Conservation (phyloP, 2,888 invertebrate species). For the Onthophagus sagittarius region DNA sequence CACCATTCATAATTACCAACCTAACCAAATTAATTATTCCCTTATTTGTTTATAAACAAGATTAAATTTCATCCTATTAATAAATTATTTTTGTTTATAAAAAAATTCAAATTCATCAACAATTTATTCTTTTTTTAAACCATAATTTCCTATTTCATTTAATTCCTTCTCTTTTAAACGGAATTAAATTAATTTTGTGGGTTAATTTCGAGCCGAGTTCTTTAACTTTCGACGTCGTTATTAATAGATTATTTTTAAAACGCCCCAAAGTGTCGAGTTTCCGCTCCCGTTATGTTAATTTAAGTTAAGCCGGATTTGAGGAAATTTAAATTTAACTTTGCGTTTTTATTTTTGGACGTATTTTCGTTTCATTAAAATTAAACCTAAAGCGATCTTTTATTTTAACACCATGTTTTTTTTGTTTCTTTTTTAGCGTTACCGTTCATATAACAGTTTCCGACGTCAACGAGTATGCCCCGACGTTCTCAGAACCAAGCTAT, state of each 20-base stretch:
- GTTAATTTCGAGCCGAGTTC: no score
- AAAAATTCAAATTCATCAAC: no score
- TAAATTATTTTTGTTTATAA: no score
- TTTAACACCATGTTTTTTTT: neutral
- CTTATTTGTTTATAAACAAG: no score
- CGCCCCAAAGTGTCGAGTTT: neutral
- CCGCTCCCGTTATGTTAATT: neutral
- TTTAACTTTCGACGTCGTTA: neutral
- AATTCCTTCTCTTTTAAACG: no score
- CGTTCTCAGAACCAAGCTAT: constrained; percentile 87
- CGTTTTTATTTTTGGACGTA: neutral
- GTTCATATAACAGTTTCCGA: constrained; percentile 94
- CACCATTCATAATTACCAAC: no score
- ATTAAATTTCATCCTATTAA: no score
- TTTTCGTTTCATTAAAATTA: neutral
- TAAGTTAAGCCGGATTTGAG: neutral
- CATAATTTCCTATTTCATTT: no score
- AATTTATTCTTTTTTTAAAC: no score
- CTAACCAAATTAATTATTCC: no score
- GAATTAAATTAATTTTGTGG: no score
- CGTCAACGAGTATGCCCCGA: constrained; percentile 93
- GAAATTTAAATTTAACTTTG: neutral
- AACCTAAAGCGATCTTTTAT: neutral
- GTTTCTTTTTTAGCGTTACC: constrained; percentile 65
- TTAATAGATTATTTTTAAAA: neutral